These are phyloP conservation scores for Paelopatides confundens DNA, from an alignment of 53 echinoderm and acorn worm genomes.

Conservation along the genomic window DNA sequence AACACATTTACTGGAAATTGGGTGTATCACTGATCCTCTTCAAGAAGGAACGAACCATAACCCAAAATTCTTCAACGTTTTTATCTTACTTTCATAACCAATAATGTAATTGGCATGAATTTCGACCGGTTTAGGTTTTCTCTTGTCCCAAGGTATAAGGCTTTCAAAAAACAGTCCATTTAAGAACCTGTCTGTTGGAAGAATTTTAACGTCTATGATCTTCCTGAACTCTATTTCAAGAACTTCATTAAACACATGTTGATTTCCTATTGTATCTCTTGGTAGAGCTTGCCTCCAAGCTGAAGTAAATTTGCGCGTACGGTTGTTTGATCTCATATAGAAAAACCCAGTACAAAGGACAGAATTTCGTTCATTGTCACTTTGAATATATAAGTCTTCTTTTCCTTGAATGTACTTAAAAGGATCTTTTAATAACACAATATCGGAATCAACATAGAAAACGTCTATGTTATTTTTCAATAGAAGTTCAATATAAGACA, in stretches of 20 bases:
- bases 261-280: neutral
- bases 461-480: neutral
- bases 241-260: neutral
- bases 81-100: neutral
- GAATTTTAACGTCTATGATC: neutral
- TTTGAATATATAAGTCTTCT: neutral
- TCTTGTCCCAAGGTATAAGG: neutral
- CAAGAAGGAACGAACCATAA: neutral
- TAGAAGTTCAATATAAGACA: neutral
- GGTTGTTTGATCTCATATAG: neutral
- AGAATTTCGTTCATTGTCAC: neutral
- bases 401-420: neutral
- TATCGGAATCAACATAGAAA: neutral
- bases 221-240: neutral
- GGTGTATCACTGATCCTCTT: no score
- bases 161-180: neutral
- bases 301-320: neutral
- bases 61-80: neutral
- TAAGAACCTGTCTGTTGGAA: neutral
- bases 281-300: neutral
- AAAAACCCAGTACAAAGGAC: neutral
- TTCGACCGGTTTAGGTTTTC: neutral
- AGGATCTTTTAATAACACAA: neutral
- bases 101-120: neutral
- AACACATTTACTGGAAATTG: no score